Evolutionary conservation across 1,140 invertebrate species (phyloP), one percentile per base, ranked within the genome.

Genomic region (Drepana arcuata): DNA sequence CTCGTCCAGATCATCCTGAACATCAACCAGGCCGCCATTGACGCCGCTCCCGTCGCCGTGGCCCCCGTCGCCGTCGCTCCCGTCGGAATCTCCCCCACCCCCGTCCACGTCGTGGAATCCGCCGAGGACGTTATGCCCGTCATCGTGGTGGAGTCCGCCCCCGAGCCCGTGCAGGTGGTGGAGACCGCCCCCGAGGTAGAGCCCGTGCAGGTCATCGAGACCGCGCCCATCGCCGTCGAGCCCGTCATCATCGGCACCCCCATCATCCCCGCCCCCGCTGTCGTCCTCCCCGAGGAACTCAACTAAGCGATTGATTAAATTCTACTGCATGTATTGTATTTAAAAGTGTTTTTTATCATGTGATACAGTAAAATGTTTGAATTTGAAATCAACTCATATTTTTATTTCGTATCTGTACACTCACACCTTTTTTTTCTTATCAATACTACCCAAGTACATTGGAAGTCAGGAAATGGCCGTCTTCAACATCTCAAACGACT

Each of bases 181-280:
- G 24, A 26, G 4, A 4, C 4, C 24, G n/a, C 10, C 24, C 6
- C 10, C 24, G n/a, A n/a, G n/a, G 24, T 26, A 6, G 34, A 38
- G 15, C 37, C 33, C 29, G 16, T 36, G 14, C 24, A 26, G 24
- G n/a, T 41, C 15, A 27, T 29, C 4, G n/a, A 10, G 4, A n/a
- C n/a, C n/a, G 39, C 33, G 4, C 31, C 43, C 16, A 26, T 35
- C 9, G n/a, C 21, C 24, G 29, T 16, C 13, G 45, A 48, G 41
- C 48, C 41, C 34, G 41, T 51, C 12, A 11, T 26, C 25, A 27
- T 51, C 43, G 44, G 30, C n/a, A 34, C 21, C 68, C 46, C 69
- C 74, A 5, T 50, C 54, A 9, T 43, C 48, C 14, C 42, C 31
- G 16, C 34, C 34, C 24, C 46, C 27, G 30, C 44, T 39, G 32